A percentile compares a stretch with the other conserved stretches of the same genome.
Conservation (phyloP, 1,140 invertebrate genomes). For the Coptotermes formosanus region DNA sequence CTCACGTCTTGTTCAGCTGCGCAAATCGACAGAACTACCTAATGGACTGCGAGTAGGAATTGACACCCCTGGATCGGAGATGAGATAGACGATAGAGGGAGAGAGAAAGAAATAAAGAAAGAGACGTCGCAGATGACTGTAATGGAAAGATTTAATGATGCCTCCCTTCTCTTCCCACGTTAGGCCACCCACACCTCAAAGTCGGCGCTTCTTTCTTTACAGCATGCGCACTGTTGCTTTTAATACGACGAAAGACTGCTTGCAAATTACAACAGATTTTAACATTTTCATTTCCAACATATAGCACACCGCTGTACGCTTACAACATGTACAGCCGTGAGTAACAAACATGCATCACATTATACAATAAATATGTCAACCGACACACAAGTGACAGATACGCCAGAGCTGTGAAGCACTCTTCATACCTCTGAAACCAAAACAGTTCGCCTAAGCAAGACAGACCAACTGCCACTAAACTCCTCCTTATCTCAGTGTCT, state of each 20-base stretch:
- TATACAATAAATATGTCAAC: too few species aligned
- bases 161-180: slow-evolving; percentile 36
- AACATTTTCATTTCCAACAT: slow-evolving; percentile 17
- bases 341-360: background rate
- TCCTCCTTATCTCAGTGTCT: too few species aligned
- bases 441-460: too few species aligned
- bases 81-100: background rate
- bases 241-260: background rate
- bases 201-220: background rate
- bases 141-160: slow-evolving; percentile 46
- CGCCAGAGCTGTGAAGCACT: too few species aligned
- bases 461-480: too few species aligned
- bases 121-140: slow-evolving; percentile 44
- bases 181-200: background rate
- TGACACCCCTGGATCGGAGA: background rate
- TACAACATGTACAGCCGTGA: background rate
- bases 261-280: slow-evolving; percentile 17
- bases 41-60: too few species aligned
- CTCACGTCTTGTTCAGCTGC: background rate
- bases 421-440: too few species aligned
- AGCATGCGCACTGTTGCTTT: background rate
- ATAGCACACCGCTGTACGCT: background rate
- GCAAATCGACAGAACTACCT: too few species aligned
- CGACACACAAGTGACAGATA: too few species aligned
- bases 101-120: slow-evolving; percentile 24